Conservation (phyloP, 1,140 invertebrate species). For the Gonatopus flavifemur region DNA sequence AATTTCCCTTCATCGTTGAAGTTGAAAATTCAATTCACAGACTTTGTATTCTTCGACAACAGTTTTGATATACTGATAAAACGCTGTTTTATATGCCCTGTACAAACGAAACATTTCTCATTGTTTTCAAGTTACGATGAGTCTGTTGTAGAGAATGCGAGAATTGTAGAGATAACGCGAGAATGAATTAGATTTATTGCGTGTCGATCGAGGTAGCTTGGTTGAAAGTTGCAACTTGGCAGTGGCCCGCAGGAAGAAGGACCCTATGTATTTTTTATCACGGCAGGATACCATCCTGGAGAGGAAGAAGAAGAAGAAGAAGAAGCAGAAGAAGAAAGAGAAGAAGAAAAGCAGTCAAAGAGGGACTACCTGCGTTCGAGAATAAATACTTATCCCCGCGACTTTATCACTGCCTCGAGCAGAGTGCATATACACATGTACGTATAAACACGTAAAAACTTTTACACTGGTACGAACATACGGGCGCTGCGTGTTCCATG, state of each 20-base stretch:
- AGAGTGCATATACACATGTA: conserved; percentile 1
- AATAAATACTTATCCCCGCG: conserved; percentile 30
- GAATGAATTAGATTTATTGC: conserved; percentile 35
- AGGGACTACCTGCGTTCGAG: conserved; percentile 6
- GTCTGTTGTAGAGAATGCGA: too few species aligned
- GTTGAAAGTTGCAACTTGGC: too few species aligned
- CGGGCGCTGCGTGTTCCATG: conserved; percentile 12
- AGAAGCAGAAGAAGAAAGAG: background rate
- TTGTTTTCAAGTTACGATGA: too few species aligned
- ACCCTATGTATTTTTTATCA: conserved; percentile 24
- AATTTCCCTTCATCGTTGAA: too few species aligned
- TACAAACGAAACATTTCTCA: too few species aligned
- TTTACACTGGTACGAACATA: background rate
- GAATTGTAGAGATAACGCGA: too few species aligned
- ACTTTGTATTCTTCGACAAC: too few species aligned
- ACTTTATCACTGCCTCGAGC: conserved; percentile 26
- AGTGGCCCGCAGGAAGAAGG: conserved; percentile 21
- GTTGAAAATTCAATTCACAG: too few species aligned
- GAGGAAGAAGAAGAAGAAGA: conserved; percentile 1
- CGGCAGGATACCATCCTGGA: conserved; percentile 25
- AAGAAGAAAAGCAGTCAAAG: too few species aligned
- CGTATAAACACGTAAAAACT: too few species aligned
- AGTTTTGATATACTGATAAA: too few species aligned
- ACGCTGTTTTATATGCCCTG: too few species aligned
- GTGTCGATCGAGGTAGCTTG: conserved; percentile 14